Evolutionary conservation across 1,140 invertebrate species (phyloP).

Genomic region (Ooceraea biroi): DNA sequence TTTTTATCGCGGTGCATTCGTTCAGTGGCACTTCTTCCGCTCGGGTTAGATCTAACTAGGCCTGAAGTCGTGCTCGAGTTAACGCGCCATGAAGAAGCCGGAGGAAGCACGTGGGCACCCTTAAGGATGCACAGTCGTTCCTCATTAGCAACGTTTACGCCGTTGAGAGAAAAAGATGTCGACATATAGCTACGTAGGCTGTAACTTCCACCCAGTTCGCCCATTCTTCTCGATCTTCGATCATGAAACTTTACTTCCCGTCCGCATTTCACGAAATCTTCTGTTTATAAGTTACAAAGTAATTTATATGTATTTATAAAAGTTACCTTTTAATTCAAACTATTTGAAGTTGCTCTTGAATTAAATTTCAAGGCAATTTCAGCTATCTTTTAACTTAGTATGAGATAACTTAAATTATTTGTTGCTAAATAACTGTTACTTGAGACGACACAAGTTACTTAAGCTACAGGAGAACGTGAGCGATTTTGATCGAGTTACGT

Average conservation of each 20-base stretch:
- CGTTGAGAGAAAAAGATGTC: slow-evolving; percentile 25
- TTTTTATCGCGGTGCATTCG: neutral
- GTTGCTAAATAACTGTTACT: no score
- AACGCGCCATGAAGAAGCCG: slow-evolving; percentile 51
- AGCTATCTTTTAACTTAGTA: no score
- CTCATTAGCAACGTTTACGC: slow-evolving; percentile 65
- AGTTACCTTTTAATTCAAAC: no score
- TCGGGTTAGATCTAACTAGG: slow-evolving; percentile 58
- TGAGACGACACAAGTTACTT: no score
- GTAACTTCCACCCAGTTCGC: neutral
- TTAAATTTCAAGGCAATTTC: no score
- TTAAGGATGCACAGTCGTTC: slow-evolving; percentile 23
- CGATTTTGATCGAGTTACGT: neutral
- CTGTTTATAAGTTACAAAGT: no score
- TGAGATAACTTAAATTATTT: no score
- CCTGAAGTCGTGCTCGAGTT: slow-evolving; percentile 60
- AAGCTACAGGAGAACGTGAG: no score
- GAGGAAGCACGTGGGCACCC: slow-evolving; percentile 30
- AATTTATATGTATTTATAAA: no score
- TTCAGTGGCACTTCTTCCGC: slow-evolving; percentile 40
- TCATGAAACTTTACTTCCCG: no score
- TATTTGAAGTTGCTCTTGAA: no score
- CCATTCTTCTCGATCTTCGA: neutral
- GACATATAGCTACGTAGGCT: neutral
- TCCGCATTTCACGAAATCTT: no score